These are phyloP conservation scores for Agonopterix arenella DNA, from an alignment of 2,888 invertebrate genomes.

Conservation along the genomic window DNA sequence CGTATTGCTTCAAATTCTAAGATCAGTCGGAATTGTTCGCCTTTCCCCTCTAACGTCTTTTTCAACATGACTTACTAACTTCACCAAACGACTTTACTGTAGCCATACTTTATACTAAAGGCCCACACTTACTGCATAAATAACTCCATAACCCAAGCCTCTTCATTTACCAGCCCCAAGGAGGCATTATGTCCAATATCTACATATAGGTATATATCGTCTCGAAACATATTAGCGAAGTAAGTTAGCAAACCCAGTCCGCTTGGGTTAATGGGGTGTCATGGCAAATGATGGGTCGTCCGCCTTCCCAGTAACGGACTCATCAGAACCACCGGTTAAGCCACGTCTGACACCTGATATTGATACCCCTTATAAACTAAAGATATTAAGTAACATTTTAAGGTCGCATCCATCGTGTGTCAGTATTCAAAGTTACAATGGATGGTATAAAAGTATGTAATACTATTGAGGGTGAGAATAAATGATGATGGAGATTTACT, in stretches of 20 bases:
- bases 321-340: slow-evolving; percentile 45
- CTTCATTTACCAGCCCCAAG: slow-evolving; percentile 35
- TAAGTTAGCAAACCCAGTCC: slow-evolving; percentile 54
- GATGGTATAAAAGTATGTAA: too few species aligned
- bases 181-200: slow-evolving; percentile 23
- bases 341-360: slow-evolving; percentile 41
- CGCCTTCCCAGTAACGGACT: slow-evolving; percentile 47
- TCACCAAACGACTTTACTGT: too few species aligned
- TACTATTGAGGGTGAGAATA: too few species aligned
- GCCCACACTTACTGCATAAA: slow-evolving; percentile 1
- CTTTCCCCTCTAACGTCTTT: too few species aligned
- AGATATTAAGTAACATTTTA: background rate
- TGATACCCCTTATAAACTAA: slow-evolving; percentile 30
- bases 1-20: too few species aligned
- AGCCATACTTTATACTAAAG: background rate
- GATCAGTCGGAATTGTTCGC: too few species aligned
- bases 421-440: too few species aligned
- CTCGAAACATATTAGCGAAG: slow-evolving; percentile 57
- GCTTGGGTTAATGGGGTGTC: slow-evolving; percentile 69
- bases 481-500: too few species aligned
- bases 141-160: slow-evolving; percentile 24
- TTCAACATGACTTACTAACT: too few species aligned
- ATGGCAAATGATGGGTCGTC: slow-evolving; percentile 63
- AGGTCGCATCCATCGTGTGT: too few species aligned
- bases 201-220: slow-evolving; percentile 19